Evolutionary conservation across 1,140 invertebrate species (phyloP).

Genomic region (Hypsibius dujardini): DNA sequence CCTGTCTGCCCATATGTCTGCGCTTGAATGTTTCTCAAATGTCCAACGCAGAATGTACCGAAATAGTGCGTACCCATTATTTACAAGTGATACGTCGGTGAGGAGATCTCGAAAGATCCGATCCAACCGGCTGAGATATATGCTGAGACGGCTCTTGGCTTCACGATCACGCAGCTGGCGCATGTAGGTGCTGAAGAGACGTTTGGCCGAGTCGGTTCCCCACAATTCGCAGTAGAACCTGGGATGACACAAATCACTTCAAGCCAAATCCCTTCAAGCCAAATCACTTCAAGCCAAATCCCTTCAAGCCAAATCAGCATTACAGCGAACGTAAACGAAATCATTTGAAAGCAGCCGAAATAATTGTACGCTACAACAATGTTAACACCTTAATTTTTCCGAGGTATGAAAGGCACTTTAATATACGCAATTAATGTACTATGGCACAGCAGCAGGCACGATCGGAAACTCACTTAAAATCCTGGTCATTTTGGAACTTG

Average conservation of each 20-base stretch:
- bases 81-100: neutral
- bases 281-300: no score
- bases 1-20: no score
- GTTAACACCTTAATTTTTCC: no score
- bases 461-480: neutral
- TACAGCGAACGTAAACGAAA: no score
- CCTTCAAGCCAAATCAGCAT: no score
- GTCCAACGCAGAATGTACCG: neutral
- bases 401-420: no score
- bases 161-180: slow-evolving; percentile 9
- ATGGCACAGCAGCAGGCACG: neutral
- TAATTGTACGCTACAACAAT: no score
- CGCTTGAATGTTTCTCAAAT: neutral
- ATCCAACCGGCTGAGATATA: neutral
- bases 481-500: slow-evolving; percentile 5
- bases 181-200: neutral
- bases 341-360: no score
- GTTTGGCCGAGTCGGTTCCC: slow-evolving; percentile 8
- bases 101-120: slow-evolving; percentile 1
- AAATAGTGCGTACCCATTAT: neutral
- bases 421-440: no score
- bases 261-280: neutral
- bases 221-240: slow-evolving; percentile 13
- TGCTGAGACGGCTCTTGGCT: neutral
- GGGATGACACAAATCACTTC: slow-evolving; percentile 1